These are phyloP conservation scores for Rhyacichthys aspro DNA, from an alignment of 2,797 vertebrate species.

Conservation along the genomic window DNA sequence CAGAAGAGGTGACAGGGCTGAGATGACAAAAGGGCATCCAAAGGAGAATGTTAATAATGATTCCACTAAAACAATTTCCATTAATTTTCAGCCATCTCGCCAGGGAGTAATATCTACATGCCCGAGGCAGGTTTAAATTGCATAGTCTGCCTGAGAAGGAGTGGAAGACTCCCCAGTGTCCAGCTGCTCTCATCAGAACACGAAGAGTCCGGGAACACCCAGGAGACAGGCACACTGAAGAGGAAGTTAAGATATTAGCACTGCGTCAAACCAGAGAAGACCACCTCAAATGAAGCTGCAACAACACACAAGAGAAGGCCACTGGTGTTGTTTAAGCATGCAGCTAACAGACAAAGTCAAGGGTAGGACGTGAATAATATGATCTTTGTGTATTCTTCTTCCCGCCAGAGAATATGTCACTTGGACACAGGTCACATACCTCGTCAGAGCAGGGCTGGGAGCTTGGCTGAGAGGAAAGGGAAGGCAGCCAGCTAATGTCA, in stretches of 20 bases:
- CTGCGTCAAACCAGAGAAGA: slow-evolving; percentile 33
- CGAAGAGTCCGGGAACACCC: slow-evolving; percentile 69
- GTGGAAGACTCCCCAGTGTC: slow-evolving; percentile 79
- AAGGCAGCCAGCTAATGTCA: slow-evolving; percentile 79
- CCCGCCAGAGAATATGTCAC: slow-evolving; percentile 77
- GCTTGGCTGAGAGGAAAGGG: slow-evolving; percentile 67
- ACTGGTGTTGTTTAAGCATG: slow-evolving; percentile 1
- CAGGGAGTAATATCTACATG: slow-evolving; percentile 85
- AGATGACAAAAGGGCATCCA: slow-evolving; percentile 84
- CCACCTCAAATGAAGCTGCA: slow-evolving; percentile 42
- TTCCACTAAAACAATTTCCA: slow-evolving; percentile 87
- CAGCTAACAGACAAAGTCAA: slow-evolving; percentile 76
- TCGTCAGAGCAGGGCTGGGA: slow-evolving; percentile 64
- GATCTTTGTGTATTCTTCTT: slow-evolving; percentile 79
- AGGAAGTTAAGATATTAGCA: slow-evolving; percentile 67
- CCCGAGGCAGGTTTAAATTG: slow-evolving; percentile 86
- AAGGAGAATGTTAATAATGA: slow-evolving; percentile 87
- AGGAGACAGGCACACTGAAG: slow-evolving; percentile 68
- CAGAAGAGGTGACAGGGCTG: slow-evolving; percentile 58
- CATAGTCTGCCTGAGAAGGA: slow-evolving; percentile 78
- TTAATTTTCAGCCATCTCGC: slow-evolving; percentile 83
- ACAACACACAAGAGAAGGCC: slow-evolving; percentile 20
- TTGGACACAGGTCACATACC: slow-evolving; percentile 77
- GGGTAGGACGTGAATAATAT: slow-evolving; percentile 77
- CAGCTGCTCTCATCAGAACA: slow-evolving; percentile 76